Percentiles rank a stretch among this genome's conserved stretches.
phyloP scores from a whole-genome alignment of 2,797 vertebrate genomes.

The Acipenser transmontanus region DNA sequence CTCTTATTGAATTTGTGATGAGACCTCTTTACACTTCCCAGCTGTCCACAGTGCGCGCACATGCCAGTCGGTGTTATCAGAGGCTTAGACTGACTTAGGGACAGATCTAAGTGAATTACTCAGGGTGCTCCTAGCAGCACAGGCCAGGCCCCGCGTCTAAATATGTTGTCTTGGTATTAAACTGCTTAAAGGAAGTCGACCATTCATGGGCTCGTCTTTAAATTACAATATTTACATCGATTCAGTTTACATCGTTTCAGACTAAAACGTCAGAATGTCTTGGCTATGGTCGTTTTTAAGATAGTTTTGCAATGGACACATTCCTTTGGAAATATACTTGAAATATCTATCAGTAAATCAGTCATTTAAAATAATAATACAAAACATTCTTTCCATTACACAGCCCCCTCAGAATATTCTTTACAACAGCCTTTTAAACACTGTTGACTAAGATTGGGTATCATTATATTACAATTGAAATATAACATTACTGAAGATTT shows the following conservation, averaged over 20 bases:
- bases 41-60: constrained; percentile 47
- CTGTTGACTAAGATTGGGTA: no score
- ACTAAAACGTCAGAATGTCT: constrained; percentile 5
- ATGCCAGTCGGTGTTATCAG: constrained; percentile 53
- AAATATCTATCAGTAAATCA: background rate
- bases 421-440: no score
- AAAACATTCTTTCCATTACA: no score
- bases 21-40: constrained; percentile 40
- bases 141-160: constrained; percentile 23
- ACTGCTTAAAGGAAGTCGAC: constrained; percentile 29
- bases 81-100: constrained; percentile 38
- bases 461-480: no score
- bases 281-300: constrained; percentile 1
- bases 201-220: constrained; percentile 29
- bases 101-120: constrained; percentile 55
- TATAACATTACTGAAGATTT: no score
- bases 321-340: constrained; percentile 1
- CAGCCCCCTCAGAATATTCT: no score
- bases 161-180: constrained; percentile 36
- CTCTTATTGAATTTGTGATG: constrained; percentile 72
- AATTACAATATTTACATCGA: constrained; percentile 25
- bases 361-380: no score
- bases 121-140: constrained; percentile 18
- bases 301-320: background rate
- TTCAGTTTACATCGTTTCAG: constrained; percentile 17